phyloP scores from a whole-genome alignment of 2,888 invertebrate species.

The Spilarctia lutea region DNA sequence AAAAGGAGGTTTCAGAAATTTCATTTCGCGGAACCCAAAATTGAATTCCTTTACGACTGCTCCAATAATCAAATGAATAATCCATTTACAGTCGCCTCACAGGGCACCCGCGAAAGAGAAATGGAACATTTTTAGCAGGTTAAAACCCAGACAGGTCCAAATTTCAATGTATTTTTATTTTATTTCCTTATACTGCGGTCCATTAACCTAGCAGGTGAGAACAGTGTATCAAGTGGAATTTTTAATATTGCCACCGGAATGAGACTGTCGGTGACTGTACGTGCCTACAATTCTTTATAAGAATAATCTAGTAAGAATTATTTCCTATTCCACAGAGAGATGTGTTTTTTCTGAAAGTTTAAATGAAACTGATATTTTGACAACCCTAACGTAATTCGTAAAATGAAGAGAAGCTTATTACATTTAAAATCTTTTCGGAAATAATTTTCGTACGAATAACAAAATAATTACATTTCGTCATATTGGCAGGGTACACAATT shows the following conservation, averaged over 20 bases:
- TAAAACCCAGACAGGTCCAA: conserved; percentile 23
- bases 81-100: conserved; percentile 68
- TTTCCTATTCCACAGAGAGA: conserved; percentile 1
- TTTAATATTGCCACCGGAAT: conserved; percentile 56
- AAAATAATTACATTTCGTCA: not conserved
- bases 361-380: conserved; percentile 1
- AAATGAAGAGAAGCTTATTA: conserved; percentile 8
- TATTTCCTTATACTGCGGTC: conserved; percentile 54
- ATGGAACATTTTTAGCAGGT: conserved; percentile 30
- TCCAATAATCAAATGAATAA: conserved; percentile 83
- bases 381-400: conserved; percentile 7
- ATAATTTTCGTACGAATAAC: conserved; percentile 5
- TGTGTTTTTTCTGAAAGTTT: not conserved
- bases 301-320: conserved; percentile 1
- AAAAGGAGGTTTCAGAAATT: conserved; percentile 75
- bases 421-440: conserved; percentile 1
- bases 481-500: not conserved
- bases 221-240: conserved; percentile 62
- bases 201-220: conserved; percentile 62
- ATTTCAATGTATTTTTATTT: conserved; percentile 48
- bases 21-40: conserved; percentile 75
- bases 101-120: conserved; percentile 56
- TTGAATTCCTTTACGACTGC: conserved; percentile 80
- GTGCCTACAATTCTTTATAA: conserved; percentile 48
- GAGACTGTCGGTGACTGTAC: conserved; percentile 52